Conservation (phyloP, 2,888 invertebrate species). For the Mythimna lalbum region DNA sequence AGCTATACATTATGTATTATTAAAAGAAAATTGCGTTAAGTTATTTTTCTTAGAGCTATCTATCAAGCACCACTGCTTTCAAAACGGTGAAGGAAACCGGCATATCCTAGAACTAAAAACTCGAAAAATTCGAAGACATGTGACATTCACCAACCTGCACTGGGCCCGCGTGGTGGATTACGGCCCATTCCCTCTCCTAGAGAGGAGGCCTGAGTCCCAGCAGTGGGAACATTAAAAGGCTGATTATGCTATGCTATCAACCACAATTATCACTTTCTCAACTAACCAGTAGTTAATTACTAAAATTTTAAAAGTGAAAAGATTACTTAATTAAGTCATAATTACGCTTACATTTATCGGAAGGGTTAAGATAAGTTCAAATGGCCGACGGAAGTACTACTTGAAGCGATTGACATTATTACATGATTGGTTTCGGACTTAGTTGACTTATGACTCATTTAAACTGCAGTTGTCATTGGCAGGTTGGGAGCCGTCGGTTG, state of each 20-base stretch:
- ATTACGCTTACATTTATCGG: conserved; percentile 1
- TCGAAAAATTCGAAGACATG: no score
- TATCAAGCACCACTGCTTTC: not conserved
- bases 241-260: no score
- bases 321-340: not conserved
- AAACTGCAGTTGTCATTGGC: conserved; percentile 5
- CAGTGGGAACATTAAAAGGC: no score
- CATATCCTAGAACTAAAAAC: no score
- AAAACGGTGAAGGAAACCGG: no score
- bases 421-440: conserved; percentile 34
- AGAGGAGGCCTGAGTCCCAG: no score
- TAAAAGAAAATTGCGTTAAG: no score
- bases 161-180: no score
- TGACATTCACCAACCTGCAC: no score
- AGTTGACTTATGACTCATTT: conserved; percentile 24
- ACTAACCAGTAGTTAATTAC: not conserved
- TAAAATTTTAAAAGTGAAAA: no score
- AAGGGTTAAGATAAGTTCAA: conserved; percentile 25
- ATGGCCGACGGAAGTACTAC: conserved; percentile 24
- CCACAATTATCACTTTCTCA: not conserved
- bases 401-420: conserved; percentile 16
- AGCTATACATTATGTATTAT: no score
- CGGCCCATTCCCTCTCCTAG: no score
- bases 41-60: not conserved
- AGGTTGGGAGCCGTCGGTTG: conserved; percentile 4